These are phyloP conservation scores for Atta cephalotes DNA, from an alignment of 1,140 invertebrate species.

Conservation along the genomic window DNA sequence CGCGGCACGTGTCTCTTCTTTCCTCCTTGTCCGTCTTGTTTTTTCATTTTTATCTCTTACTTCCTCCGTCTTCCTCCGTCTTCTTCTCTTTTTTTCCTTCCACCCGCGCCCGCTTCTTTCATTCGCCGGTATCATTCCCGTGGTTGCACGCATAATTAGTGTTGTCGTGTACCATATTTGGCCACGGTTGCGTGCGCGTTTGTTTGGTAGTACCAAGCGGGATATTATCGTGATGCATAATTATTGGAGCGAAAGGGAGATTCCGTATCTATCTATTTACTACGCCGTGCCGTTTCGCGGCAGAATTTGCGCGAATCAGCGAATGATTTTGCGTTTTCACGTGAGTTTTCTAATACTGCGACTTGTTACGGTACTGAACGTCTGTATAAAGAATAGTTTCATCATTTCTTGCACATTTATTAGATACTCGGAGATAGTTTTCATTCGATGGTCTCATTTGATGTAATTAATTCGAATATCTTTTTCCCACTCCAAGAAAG, in stretches of 20 bases:
- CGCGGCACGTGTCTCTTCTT: conserved; percentile 70
- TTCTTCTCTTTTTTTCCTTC: background rate
- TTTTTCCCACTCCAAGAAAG: background rate
- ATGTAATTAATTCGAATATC: background rate
- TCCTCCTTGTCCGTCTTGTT: background rate
- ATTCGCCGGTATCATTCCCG: conserved; percentile 46
- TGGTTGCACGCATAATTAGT: conserved; percentile 68
- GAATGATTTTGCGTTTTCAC: conserved; percentile 29
- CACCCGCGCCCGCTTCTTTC: conserved; percentile 42
- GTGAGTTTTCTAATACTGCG: conserved; percentile 29
- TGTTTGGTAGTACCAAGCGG: conserved; percentile 49
- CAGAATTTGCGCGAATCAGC: background rate
- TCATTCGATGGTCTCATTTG: background rate
- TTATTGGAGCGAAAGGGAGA: conserved; percentile 69
- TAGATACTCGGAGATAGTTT: background rate
- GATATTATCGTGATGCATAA: conserved; percentile 68
- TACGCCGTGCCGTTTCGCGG: background rate
- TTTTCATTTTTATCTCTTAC: conserved; percentile 20
- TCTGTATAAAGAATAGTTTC: background rate
- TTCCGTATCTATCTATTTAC: conserved; percentile 17
- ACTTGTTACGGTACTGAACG: background rate
- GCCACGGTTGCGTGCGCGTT: conserved; percentile 61
- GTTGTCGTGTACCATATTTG: conserved; percentile 62
- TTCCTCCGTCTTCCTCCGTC: background rate
- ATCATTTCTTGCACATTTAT: background rate